Evolutionary conservation across 2,888 invertebrate species (phyloP).

Genomic region (Heliothis peltigera): DNA sequence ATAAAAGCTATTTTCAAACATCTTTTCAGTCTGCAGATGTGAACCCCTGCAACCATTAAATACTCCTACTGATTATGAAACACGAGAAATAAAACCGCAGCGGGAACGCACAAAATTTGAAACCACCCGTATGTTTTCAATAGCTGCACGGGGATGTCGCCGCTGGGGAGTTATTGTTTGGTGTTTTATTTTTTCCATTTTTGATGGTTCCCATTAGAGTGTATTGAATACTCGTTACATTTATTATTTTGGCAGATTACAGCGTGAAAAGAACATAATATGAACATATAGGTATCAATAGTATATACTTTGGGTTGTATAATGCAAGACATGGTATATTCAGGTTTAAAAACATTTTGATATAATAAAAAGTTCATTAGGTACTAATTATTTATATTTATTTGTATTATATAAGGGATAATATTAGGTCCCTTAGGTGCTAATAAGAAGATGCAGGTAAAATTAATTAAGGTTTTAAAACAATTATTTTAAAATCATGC

Average conservation of each 20-base stretch:
- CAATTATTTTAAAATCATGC: no score
- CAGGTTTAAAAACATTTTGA: not conserved
- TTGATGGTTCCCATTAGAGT: constrained; percentile 10
- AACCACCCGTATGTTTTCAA: constrained; percentile 38
- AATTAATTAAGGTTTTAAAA: no score
- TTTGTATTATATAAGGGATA: no score
- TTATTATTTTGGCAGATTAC: not conserved
- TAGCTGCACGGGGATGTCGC: constrained; percentile 32
- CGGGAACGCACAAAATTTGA: constrained; percentile 6
- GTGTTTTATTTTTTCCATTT: constrained; percentile 14
- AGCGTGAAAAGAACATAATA: not conserved
- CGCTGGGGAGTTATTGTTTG: constrained; percentile 26
- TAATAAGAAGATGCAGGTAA: no score
- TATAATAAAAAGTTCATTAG: not conserved
- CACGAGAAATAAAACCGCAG: not conserved
- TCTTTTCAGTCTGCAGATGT: not conserved
- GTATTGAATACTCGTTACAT: not conserved
- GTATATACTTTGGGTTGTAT: not conserved
- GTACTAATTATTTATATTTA: no score
- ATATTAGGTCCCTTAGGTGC: no score
- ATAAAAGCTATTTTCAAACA: not conserved
- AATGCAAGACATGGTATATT: no score
- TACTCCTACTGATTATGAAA: not conserved
- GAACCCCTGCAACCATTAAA: not conserved
- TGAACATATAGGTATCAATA: not conserved